Base-by-base conservation (phyloP, 2,113 vertebrate genomes). In the Sula dactylatra region DNA sequence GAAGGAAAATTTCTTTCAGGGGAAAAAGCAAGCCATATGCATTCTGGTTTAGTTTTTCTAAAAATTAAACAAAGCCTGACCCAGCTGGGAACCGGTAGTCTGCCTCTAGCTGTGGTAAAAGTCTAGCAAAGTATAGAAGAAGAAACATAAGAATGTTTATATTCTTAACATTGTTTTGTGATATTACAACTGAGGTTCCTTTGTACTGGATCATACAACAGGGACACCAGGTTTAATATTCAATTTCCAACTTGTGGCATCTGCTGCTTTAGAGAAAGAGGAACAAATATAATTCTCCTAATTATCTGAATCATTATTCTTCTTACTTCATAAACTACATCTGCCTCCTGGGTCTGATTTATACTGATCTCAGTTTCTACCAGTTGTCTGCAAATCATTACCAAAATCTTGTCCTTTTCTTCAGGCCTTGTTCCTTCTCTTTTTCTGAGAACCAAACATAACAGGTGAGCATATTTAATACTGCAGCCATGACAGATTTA, bases 271-370 rank as follows among this genome's bases (percentile, higher is more conserved):
- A 87, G 91, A 94, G 73, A 85, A 89, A 87, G 31, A 79, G 31
- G 88, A 95, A 58, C 56, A 76, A 96, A 92, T 72, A 97, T 82
- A 93, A 94, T 95, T 82, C 83, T 94, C 27, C 65, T 94, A 92
- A 95, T 95, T 94, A 94, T 94, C 47, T 89, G 56, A 93, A 91
- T 91, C 61, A 64, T 92, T 96, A 78, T 89, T 95, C 77, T 92
- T 84, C 80, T 84, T 91, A 81, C 82, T 91, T 92, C 92, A 94
- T 89, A 94, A 94, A 91, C 40, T 94, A n/a, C 0, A 17, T 64
- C 56, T 92, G 77, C 70, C 95, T 97, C 86, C 70, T 76, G 83
- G 56, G 90, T 82, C 80, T 59, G 21, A 65, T 97, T 96, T 81
- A 72, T 59, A 86, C 34, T 71, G 65, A 93, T 74, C 77, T 88